These are phyloP conservation scores for Monochamus saltuarius DNA, from an alignment of 1,140 invertebrate genomes.

Conservation along the genomic window DNA sequence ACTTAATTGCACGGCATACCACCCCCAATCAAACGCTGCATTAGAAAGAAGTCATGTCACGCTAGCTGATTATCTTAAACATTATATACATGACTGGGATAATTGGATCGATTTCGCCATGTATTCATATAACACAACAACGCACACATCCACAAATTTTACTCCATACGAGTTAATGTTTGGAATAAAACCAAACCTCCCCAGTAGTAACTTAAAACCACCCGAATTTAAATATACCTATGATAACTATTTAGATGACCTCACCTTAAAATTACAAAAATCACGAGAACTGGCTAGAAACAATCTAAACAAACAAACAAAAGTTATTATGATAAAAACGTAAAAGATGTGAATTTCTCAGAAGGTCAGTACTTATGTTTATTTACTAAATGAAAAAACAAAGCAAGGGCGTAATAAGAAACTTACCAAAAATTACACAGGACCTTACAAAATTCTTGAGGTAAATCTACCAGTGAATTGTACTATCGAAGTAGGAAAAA, in stretches of 20 bases:
- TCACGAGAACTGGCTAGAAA: slow-evolving; percentile 39
- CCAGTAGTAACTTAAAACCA: slow-evolving; percentile 26
- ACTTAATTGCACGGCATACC: slow-evolving; percentile 29
- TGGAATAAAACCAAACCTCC: slow-evolving; percentile 42
- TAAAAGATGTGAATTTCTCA: too few species aligned
- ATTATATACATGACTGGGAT: slow-evolving; percentile 47
- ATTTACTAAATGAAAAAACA: too few species aligned
- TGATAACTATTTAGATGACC: slow-evolving; percentile 40
- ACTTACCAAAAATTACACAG: too few species aligned
- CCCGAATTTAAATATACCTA: slow-evolving; percentile 40
- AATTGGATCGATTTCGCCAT: slow-evolving; percentile 44
- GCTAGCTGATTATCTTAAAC: slow-evolving; percentile 44
- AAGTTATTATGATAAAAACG: too few species aligned
- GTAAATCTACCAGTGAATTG: too few species aligned
- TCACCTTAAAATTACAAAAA: slow-evolving; percentile 44
- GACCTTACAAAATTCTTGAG: too few species aligned
- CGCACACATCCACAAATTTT: slow-evolving; percentile 45
- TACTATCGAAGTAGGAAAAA: too few species aligned
- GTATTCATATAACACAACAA: slow-evolving; percentile 52
- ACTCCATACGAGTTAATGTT: slow-evolving; percentile 52
- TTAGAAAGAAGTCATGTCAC: slow-evolving; percentile 45
- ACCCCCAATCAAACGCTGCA: slow-evolving; percentile 47
- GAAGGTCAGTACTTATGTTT: too few species aligned
- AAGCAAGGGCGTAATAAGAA: too few species aligned
- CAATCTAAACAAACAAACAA: too few species aligned